A percentile compares a stretch with the other conserved stretches of the same genome.
phyloP scores from a whole-genome alignment of 2,888 invertebrate species.

The Lithophane leautieri region DNA sequence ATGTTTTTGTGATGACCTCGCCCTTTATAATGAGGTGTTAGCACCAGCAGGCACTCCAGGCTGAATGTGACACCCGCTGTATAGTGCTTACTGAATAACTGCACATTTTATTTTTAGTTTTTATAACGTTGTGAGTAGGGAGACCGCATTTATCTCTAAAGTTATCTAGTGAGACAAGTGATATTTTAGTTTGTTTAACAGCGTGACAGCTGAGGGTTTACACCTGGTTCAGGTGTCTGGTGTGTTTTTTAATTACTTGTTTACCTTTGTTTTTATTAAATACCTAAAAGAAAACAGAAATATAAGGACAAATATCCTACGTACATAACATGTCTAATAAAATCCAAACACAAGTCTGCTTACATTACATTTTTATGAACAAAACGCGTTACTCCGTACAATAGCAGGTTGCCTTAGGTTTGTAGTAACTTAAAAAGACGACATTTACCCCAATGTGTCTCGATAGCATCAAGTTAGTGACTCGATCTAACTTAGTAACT shows the following conservation, averaged over 20 bases:
- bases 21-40: slow-evolving; percentile 56
- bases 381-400: slow-evolving; percentile 38
- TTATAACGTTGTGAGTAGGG: neutral
- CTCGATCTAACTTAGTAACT: slow-evolving; percentile 25
- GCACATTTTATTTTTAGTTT: slow-evolving; percentile 44
- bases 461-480: slow-evolving; percentile 26
- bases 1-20: slow-evolving; percentile 54
- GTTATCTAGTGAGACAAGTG: neutral
- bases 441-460: slow-evolving; percentile 33
- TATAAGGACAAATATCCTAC: neutral
- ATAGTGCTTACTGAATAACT: slow-evolving; percentile 30
- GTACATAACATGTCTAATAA: too few relatives aligned
- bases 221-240: too few relatives aligned
- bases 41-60: slow-evolving; percentile 32
- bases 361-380: neutral
- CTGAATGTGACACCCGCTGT: slow-evolving; percentile 45
- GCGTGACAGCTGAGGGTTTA: too few relatives aligned
- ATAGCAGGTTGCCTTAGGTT: slow-evolving; percentile 29
- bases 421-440: slow-evolving; percentile 35
- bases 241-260: neutral
- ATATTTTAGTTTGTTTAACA: too few relatives aligned
- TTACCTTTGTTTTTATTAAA: neutral
- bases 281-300: neutral
- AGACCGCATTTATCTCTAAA: neutral
- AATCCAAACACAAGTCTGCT: neutral